A percentile compares a stretch with the other conserved stretches of the same genome.
Evolutionary conservation across 2,797 vertebrate genomes (phyloP).

Genomic region (Falco concolor): DNA sequence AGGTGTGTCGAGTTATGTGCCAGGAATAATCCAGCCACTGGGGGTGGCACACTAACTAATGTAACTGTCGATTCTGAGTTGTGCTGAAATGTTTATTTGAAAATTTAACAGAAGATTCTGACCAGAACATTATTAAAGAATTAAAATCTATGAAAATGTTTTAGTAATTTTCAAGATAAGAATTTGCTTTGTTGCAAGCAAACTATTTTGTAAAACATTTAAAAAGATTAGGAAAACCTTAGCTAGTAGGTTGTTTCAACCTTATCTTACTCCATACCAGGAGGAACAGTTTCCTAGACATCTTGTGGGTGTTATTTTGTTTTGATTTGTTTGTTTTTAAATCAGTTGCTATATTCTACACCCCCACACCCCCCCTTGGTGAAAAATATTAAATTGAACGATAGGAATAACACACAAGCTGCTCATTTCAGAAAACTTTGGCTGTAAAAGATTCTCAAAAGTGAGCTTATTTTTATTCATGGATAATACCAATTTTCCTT

Average conservation of each 20-base stretch:
- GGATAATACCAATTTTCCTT: neutral
- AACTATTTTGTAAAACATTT: neutral
- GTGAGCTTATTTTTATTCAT: neutral
- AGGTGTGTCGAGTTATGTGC: neutral
- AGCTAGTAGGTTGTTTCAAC: neutral
- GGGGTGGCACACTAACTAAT: neutral
- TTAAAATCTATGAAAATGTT: neutral
- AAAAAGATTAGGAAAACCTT: neutral
- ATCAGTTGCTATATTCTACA: neutral
- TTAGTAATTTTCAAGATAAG: neutral
- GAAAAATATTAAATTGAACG: slow-evolving; percentile 27
- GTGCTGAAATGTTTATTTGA: neutral
- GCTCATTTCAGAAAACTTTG: slow-evolving; percentile 4
- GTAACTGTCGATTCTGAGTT: neutral
- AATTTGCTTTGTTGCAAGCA: neutral
- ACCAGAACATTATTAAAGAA: neutral
- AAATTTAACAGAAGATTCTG: neutral
- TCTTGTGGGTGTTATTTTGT: neutral
- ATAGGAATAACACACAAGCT: slow-evolving; percentile 5
- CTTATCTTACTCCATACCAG: neutral
- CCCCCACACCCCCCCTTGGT: neutral
- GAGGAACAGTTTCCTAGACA: slow-evolving; percentile 2
- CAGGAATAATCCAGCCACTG: neutral
- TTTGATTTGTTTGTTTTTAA: slow-evolving; percentile 42
- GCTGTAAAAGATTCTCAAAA: slow-evolving; percentile 1